A percentile compares a stretch with the other conserved stretches of the same genome.
phyloP scores from a whole-genome alignment of 1,140 invertebrate species.

The Galendromus occidentalis region DNA sequence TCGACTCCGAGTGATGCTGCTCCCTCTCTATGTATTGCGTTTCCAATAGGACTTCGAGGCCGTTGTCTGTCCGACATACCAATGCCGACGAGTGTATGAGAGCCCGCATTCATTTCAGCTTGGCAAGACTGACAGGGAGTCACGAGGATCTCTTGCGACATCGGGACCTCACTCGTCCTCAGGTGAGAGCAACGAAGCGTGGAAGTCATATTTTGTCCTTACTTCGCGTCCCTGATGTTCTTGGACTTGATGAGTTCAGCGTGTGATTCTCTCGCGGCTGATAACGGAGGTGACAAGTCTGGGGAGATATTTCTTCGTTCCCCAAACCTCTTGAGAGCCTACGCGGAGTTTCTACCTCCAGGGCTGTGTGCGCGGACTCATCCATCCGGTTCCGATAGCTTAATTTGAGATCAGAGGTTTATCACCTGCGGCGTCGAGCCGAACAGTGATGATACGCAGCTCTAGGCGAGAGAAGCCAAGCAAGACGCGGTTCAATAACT shows the following conservation, averaged over 20 bases:
- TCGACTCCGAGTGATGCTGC: not conserved
- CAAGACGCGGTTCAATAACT: not conserved
- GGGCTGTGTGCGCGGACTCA: no score
- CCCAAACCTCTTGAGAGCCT: no score
- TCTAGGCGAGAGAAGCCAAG: no score
- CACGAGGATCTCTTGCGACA: slow-evolving; percentile 4
- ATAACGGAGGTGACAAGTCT: not conserved
- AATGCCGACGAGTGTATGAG: not conserved
- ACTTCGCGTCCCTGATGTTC: not conserved
- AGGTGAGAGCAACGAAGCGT: not conserved
- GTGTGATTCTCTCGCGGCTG: not conserved
- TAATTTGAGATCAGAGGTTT: not conserved
- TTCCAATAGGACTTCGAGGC: not conserved
- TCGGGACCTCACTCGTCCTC: not conserved
- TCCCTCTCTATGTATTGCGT: not conserved
- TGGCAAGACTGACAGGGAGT: slow-evolving; percentile 1
- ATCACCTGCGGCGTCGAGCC: no score
- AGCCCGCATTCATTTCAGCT: not conserved
- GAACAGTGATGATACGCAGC: no score
- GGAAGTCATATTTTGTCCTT: not conserved
- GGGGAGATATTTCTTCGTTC: no score
- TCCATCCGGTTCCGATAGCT: not conserved
- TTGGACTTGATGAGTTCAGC: not conserved
- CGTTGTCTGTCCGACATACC: not conserved
- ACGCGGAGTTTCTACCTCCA: no score